phyloP scores from a whole-genome alignment of 2,888 invertebrate genomes.

The Drosophila sordidapex region DNA sequence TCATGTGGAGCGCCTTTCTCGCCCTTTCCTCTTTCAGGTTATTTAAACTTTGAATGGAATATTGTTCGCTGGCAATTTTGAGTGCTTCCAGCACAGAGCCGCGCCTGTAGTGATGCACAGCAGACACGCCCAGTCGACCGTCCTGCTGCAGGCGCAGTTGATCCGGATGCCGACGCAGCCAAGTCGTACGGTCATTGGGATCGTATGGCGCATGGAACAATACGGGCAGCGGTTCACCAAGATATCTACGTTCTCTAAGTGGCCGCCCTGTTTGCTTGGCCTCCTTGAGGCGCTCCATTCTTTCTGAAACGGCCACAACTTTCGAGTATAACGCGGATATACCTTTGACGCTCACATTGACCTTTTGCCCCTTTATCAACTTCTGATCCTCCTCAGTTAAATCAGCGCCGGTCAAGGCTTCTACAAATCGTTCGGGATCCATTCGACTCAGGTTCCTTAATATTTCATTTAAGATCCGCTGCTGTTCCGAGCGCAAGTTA shows the following conservation, averaged over 20 bases:
- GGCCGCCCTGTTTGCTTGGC: neutral
- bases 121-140: neutral
- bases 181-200: neutral
- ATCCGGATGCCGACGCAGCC: constrained; percentile 27
- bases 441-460: neutral
- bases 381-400: neutral
- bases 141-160: constrained; percentile 12
- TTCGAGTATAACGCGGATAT: constrained; percentile 20
- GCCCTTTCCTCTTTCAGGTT: neutral
- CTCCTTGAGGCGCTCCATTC: neutral
- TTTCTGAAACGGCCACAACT: constrained; percentile 6
- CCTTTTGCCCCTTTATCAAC: neutral
- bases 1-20: neutral
- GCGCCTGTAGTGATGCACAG: constrained; percentile 18
- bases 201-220: constrained; percentile 26
- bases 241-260: constrained; percentile 9
- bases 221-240: constrained; percentile 1
- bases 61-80: neutral
- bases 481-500: neutral
- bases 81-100: neutral
- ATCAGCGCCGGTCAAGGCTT: neutral
- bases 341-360: too few species aligned
- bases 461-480: constrained; percentile 8
- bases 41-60: constrained; percentile 30
- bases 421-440: constrained; percentile 5